phyloP scores from a whole-genome alignment of 2,888 invertebrate genomes.

The Platycnemis pennipes region DNA sequence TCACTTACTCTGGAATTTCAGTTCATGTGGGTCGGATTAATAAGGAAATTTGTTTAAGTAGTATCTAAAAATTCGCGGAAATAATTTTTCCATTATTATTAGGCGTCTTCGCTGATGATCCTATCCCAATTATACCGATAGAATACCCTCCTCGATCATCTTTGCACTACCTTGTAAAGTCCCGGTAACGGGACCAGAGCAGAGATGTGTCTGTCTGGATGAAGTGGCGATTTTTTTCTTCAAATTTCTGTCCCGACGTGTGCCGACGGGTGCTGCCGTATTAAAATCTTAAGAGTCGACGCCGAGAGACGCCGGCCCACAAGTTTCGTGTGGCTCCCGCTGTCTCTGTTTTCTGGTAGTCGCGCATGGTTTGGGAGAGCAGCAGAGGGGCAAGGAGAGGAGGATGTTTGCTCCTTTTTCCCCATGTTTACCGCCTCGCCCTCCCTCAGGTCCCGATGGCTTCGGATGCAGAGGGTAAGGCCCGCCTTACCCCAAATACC shows the following conservation, averaged over 20 bases:
- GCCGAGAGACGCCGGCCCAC: background rate
- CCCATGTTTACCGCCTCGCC: background rate
- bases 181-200: too few relatives aligned
- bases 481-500: background rate
- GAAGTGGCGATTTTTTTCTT: too few relatives aligned
- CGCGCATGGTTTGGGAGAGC: background rate
- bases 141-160: too few relatives aligned
- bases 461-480: background rate
- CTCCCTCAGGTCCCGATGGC: background rate
- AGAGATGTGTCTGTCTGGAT: too few relatives aligned
- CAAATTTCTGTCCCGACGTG: background rate
- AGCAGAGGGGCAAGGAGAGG: background rate
- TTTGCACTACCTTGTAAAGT: too few relatives aligned
- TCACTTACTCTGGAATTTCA: too few relatives aligned
- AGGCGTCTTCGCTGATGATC: too few relatives aligned
- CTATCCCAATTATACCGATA: too few relatives aligned
- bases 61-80: too few relatives aligned
- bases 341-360: background rate
- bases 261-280: background rate
- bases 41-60: too few relatives aligned
- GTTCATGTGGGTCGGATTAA: too few relatives aligned
- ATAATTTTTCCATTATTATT: too few relatives aligned
- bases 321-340: background rate
- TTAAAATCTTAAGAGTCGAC: background rate
- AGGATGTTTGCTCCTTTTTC: slow-evolving; percentile 16